These are phyloP conservation scores for Clarias fuscus DNA, from an alignment of 2,797 vertebrate genomes.

Conservation along the genomic window DNA sequence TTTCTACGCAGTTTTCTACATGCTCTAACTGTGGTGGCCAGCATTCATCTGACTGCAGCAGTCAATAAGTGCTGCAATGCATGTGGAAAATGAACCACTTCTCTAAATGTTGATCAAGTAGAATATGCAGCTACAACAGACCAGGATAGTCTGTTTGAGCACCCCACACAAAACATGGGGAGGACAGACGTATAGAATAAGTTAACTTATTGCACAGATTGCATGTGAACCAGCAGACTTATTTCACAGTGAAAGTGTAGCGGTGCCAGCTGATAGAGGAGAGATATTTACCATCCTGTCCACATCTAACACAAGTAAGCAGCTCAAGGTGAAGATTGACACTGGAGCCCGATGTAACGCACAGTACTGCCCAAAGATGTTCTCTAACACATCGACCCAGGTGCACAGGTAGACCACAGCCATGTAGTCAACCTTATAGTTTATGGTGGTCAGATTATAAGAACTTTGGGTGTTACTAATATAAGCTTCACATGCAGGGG, in stretches of 20 bases:
- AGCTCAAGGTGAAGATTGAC: background rate
- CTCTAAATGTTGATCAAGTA: conserved; percentile 16
- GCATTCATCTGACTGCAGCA: background rate
- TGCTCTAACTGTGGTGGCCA: background rate
- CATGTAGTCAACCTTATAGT: background rate
- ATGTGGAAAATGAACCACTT: conserved; percentile 34
- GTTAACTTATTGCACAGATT: background rate
- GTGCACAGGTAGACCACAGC: background rate
- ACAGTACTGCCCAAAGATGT: background rate
- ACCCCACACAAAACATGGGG: background rate
- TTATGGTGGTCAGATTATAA: no score
- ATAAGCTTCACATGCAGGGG: no score
- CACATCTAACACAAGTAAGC: background rate
- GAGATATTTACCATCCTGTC: background rate
- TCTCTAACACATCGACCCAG: background rate
- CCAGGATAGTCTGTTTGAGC: background rate
- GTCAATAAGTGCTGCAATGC: no score
- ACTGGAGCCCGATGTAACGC: background rate
- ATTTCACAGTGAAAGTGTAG: background rate
- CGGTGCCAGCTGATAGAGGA: background rate
- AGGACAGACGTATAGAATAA: background rate
- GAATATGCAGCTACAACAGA: background rate
- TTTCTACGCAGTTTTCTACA: background rate
- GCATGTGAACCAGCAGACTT: background rate
- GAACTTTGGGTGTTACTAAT: no score